Percentiles rank a stretch among this genome's conserved stretches.
phyloP scores from a whole-genome alignment of 2,797 vertebrate species.

The Ciconia nigra region DNA sequence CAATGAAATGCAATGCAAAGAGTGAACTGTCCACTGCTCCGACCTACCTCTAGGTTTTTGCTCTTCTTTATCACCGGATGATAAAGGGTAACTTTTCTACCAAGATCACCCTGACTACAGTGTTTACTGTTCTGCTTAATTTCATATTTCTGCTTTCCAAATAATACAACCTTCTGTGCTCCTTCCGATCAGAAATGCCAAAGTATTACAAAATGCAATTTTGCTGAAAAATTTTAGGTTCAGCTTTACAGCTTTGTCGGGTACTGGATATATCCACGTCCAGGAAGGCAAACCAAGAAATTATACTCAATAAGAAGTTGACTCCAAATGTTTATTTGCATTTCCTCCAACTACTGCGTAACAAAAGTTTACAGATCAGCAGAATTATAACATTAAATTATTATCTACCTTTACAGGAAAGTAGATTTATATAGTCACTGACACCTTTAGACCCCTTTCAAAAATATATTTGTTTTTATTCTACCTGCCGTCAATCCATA shows the following conservation, averaged over 20 bases:
- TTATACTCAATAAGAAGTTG: background rate
- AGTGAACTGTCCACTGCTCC: background rate
- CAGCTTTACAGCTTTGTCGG: background rate
- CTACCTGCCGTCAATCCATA: background rate
- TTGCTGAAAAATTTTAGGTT: background rate
- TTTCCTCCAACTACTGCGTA: background rate
- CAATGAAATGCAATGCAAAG: background rate
- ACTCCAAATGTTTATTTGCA: background rate
- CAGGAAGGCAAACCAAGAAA: background rate
- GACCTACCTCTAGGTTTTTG: background rate
- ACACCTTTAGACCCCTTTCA: background rate
- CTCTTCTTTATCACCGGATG: background rate
- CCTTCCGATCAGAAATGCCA: background rate
- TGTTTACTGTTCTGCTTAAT: background rate
- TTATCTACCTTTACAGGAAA: background rate
- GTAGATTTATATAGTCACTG: background rate
- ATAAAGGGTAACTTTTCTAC: background rate
- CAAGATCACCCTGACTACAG: background rate
- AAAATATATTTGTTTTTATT: background rate
- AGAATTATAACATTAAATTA: background rate
- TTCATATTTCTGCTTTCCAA: background rate
- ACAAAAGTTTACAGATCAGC: background rate
- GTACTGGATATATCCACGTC: background rate
- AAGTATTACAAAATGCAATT: background rate
- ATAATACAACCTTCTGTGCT: background rate